Base-by-base conservation (phyloP, 2,888 invertebrate species). In the Octodonta nipae region DNA sequence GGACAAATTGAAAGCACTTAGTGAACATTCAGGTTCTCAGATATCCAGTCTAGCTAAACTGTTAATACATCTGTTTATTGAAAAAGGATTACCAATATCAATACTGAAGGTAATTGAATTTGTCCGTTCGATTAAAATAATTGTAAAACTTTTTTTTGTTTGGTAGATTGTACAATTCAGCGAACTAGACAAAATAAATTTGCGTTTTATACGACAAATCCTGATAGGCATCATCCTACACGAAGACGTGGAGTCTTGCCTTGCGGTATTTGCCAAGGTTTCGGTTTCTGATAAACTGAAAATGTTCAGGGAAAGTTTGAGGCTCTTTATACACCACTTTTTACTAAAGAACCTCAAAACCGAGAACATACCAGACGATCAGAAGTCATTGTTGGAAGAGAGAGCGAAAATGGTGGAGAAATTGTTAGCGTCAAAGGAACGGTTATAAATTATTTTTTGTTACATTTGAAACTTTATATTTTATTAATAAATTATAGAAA, bases 1-100 rank as follows among this genome's bases (percentile, higher is more conserved):
- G 93, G 93, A 95, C 59, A 84, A 85, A 54, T 73, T 93, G 13
- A 86, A 88, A 54, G 78, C 82, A 20, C 58, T 93, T 24, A 70
- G 75, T 7, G 65, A 67, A 2, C 67, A 80, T 30, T 67, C 71
- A 0, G 69, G 71, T 31, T 64, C 63, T 7, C 75, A 80, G 49
- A 60, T 79, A 26, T 66, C 70, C 0, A 88, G 91, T 58, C 60
- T 95, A 42, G 83, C 85, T 0, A 74, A 78, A 54, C 73, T 92
- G 37, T 59, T 89, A 4, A 72, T 74, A 4, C 78, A 86, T 52
- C 62, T 93, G n/a, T 75, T 93, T 34, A 65, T 81, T 35, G 74
- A 79, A 44, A 78, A 81, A 42, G 79, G 78, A 1, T 56, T 92
- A 26, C 73, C 86, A 2, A 61, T 95, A 7, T 83, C 89, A 0